Percentiles rank a stretch among this genome's conserved stretches.
Conservation (phyloP, 2,797 vertebrate genomes). For the Catharus ustulatus region DNA sequence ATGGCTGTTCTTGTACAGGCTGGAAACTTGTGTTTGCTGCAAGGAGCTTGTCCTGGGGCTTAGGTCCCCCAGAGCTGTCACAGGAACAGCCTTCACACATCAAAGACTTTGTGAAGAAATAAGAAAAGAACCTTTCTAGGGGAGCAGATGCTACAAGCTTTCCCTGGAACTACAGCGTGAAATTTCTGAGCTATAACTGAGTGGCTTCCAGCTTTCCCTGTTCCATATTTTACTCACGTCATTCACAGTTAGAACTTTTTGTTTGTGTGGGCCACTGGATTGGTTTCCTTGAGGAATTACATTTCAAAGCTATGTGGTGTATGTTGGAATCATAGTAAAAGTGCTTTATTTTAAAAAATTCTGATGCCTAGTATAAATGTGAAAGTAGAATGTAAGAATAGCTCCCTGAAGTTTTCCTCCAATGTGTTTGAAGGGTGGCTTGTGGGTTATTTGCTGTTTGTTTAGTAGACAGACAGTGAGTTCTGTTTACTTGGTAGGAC, state of each 20-base stretch:
- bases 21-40: neutral
- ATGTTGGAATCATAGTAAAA: neutral
- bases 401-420: neutral
- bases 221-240: neutral
- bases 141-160: neutral
- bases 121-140: neutral
- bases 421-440: neutral
- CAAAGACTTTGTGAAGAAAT: neutral
- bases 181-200: neutral
- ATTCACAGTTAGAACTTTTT: neutral
- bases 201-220: neutral
- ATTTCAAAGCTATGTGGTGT: neutral
- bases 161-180: neutral
- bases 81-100: neutral
- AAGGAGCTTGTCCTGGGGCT: constrained; percentile 15
- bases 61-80: neutral
- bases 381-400: neutral
- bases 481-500: neutral
- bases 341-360: neutral
- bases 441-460: neutral
- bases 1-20: neutral
- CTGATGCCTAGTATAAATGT: neutral
- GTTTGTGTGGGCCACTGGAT: neutral
- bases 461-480: neutral
- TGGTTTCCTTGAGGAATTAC: neutral